Percentiles rank a stretch among this genome's conserved stretches.
These are phyloP conservation scores for Eueremaeus valkanovi DNA, from an alignment of 2,888 invertebrate species.

Conservation along the genomic window DNA sequence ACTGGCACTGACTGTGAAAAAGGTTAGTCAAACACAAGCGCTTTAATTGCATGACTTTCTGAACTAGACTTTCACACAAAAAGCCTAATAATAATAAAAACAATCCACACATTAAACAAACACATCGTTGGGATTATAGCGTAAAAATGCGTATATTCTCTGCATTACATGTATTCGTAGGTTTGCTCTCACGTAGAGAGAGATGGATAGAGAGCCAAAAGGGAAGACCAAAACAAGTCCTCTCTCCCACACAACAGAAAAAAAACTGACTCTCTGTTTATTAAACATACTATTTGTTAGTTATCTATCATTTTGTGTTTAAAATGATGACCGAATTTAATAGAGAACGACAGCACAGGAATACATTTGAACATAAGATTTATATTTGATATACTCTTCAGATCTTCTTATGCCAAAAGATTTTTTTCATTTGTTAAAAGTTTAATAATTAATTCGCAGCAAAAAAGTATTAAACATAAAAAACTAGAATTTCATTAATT, in stretches of 20 bases:
- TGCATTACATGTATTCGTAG: neutral
- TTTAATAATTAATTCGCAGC: no score
- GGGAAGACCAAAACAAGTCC: neutral
- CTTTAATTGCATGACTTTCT: conserved; percentile 22
- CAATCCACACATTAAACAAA: neutral
- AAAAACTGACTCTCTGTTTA: neutral
- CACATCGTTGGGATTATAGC: neutral
- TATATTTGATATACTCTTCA: no score
- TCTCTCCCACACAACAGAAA: neutral
- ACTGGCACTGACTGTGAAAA: neutral
- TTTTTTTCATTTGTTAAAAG: no score
- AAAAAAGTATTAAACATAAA: no score
- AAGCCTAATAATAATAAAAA: neutral
- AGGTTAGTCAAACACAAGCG: neutral
- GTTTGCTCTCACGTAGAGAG: neutral
- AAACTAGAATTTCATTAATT: neutral
- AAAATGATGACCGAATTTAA: no score
- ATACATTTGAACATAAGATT: neutral
- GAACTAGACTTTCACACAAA: neutral
- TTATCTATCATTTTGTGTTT: neutral
- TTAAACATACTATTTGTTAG: neutral
- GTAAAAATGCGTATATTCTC: neutral
- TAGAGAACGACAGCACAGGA: neutral
- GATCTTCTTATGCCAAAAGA: no score
- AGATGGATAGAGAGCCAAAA: neutral